Conservation (phyloP, 2,797 vertebrate species). For the Poecilia picta region DNA sequence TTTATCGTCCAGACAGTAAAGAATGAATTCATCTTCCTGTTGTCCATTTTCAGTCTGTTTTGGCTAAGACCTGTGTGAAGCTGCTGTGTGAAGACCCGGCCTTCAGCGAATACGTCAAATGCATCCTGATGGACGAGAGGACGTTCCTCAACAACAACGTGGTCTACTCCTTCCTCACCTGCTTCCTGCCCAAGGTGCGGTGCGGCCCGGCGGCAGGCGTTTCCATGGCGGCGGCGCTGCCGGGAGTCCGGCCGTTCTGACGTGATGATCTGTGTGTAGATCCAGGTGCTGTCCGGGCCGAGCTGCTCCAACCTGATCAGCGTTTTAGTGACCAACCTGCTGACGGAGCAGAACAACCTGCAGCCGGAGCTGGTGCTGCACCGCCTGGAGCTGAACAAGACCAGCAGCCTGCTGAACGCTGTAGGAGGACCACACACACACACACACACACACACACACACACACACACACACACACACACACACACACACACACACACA, state of each 20-base stretch:
- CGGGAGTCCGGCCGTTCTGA: background rate
- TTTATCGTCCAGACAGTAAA: background rate
- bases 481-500: no score
- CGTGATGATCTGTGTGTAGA: constrained; percentile 57
- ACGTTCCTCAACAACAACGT: constrained; percentile 94
- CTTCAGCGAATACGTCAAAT: constrained; percentile 98
- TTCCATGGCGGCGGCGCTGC: background rate
- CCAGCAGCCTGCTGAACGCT: constrained; percentile 92
- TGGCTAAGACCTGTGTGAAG: constrained; percentile 97
- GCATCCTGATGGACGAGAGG: constrained; percentile 97
- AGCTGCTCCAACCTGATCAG: constrained; percentile 94
- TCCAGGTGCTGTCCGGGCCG: constrained; percentile 95
- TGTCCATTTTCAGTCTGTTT: constrained; percentile 79
- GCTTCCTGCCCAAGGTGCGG: constrained; percentile 96
- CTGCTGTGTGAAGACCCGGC: constrained; percentile 96
- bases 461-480: background rate
- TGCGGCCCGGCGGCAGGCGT: constrained; percentile 37
- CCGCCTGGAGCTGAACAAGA: constrained; percentile 92
- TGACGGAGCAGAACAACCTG: constrained; percentile 93
- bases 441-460: no score
- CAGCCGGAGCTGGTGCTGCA: constrained; percentile 91
- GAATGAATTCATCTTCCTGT: rapidly evolving
- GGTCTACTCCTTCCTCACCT: constrained; percentile 94
- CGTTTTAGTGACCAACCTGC: constrained; percentile 92
- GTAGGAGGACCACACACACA: constrained; percentile 78